Conservation (phyloP, 2,888 invertebrate genomes). For the Tiliacea citrago region DNA sequence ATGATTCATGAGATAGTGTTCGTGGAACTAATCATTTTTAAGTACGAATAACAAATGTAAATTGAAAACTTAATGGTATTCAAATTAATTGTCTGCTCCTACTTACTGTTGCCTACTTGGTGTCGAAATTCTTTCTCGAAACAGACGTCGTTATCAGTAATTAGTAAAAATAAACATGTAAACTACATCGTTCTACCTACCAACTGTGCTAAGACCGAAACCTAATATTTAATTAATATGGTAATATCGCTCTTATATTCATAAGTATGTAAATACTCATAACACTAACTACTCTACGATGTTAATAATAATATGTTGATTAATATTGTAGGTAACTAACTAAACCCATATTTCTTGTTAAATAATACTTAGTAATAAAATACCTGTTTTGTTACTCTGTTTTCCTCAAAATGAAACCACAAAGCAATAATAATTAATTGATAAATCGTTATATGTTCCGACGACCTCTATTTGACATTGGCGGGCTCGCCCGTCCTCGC, state of each 20-base stretch:
- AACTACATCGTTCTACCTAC: conserved; percentile 27
- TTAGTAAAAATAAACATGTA: conserved; percentile 39
- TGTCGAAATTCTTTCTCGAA: conserved; percentile 18
- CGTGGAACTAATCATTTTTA: conserved; percentile 63
- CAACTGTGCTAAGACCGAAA: conserved; percentile 51
- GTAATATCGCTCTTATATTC: conserved; percentile 34
- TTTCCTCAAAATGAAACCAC: conserved; percentile 54
- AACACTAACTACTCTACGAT: conserved; percentile 3
- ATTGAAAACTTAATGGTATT: conserved; percentile 38
- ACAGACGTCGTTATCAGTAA: conserved; percentile 39
- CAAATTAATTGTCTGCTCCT: conserved; percentile 33
- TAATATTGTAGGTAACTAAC: conserved; percentile 16
- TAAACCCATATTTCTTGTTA: conserved; percentile 18
- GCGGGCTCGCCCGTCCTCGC: conserved; percentile 69
- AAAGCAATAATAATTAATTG: conserved; percentile 28
- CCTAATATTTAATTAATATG: conserved; percentile 45
- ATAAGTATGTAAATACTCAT: conserved; percentile 24
- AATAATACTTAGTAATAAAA: conserved; percentile 15
- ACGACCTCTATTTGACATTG: conserved; percentile 89
- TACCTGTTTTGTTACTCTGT: conserved; percentile 26
- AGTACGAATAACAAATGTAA: conserved; percentile 41
- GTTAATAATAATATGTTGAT: conserved; percentile 43
- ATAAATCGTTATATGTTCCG: conserved; percentile 61
- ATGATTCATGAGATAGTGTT: conserved; percentile 71
- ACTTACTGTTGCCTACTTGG: conserved; percentile 17